phyloP scores from a whole-genome alignment of 2,113 vertebrate genomes.

The Hippolais icterina region DNA sequence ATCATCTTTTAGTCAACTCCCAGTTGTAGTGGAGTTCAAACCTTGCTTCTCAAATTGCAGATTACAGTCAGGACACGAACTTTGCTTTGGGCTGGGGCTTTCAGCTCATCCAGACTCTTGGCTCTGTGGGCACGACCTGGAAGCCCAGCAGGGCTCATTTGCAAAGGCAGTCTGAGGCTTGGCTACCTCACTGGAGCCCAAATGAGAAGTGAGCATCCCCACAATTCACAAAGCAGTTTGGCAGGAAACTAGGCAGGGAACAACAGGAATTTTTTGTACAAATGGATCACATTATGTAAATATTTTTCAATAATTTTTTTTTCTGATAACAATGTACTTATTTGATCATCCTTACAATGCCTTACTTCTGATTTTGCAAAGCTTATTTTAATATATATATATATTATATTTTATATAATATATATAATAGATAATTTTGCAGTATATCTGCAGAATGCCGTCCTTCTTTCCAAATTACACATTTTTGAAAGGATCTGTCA shows the following conservation, averaged over 20 bases:
- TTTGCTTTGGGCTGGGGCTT: not conserved
- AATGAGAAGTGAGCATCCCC: not conserved
- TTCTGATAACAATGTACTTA: not conserved
- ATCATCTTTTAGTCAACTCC: not conserved
- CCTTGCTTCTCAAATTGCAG: not conserved
- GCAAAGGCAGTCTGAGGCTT: not conserved
- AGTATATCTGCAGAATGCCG: not conserved
- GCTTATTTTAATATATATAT: not conserved
- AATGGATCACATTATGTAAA: not conserved
- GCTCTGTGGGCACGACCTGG: not conserved
- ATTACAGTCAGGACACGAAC: not conserved
- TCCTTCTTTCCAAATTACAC: not conserved
- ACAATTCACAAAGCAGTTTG: not conserved
- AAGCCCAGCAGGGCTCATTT: not conserved
- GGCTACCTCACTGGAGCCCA: not conserved
- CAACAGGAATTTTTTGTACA: not conserved
- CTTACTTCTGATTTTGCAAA: not conserved
- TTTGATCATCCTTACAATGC: not conserved
- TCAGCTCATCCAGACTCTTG: not conserved
- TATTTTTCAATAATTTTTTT: not conserved
- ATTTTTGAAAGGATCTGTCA: not conserved
- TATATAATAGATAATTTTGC: too few species aligned
- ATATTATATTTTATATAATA: too few species aligned
- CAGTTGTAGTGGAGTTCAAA: not conserved
- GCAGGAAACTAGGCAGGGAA: not conserved